Evolutionary conservation across 2,888 invertebrate species (phyloP), one percentile per base, ranked within the genome.

Genomic region (Plagodis dolabraria): DNA sequence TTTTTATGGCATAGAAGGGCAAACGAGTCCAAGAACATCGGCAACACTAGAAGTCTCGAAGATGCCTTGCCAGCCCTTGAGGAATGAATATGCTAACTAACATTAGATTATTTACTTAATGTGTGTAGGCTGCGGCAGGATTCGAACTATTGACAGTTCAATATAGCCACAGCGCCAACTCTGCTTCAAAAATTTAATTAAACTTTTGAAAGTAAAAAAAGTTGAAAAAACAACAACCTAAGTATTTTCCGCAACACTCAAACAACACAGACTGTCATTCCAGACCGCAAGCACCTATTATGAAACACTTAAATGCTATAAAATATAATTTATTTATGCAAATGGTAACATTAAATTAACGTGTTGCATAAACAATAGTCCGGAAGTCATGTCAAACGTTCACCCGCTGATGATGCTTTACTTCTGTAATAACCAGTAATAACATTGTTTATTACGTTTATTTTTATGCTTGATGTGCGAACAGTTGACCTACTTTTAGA

Each of bases 331-430:
- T 72, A 72, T 76, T 79, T 71, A 75, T 80, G 71, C 69, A 70
- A 77, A 79, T 60, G 69, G 74, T 70, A 69, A 69, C 75, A 73
- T 73, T 69, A 76, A 70, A 71, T 71, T 68, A 68, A 62, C 69
- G 67, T 71, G 69, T 80, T 82, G 72, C 77, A 72, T 75, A 75
- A 67, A 47, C 65, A 76, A 72, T 74, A 75, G 65, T 47, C 65
- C 71, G 74, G 72, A 73, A 69, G 55, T 56, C 59, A 52, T 59
- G 72, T 70, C 61, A 67, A 60, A 62, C 53, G 58, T 59, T 55
- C 57, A 48, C 55, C 50, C 34, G 52, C 43, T 9, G 36, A 43
- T 34, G 33, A 40, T 49, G 36, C 52, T 55, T 50, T 47, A 50
- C 12, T 6, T 52, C 40, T 57, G 47, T 53, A 50, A 51, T 53